These are phyloP conservation scores for Penelope pileata DNA, from an alignment of 2,113 vertebrate genomes.

Conservation along the genomic window DNA sequence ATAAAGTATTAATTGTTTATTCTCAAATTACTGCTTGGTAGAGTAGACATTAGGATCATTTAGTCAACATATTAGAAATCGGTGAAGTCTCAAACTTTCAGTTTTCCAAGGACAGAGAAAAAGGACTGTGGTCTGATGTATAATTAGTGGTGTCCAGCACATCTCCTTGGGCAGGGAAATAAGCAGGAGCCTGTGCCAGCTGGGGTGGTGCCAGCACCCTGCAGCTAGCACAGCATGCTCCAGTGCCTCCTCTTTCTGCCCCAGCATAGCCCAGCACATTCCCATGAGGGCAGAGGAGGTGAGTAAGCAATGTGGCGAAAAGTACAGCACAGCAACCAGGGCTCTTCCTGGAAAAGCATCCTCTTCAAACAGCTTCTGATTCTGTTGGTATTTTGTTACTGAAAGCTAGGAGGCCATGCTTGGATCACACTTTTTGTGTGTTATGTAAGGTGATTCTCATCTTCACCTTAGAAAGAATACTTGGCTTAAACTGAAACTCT, in stretches of 20 bases:
- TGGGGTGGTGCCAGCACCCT: not conserved
- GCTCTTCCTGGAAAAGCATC: not conserved
- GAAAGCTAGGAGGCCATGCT: not conserved
- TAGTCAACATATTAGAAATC: not conserved
- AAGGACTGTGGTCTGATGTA: not conserved
- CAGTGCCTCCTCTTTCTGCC: slow-evolving; percentile 7
- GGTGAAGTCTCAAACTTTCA: not conserved
- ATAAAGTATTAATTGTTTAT: not conserved
- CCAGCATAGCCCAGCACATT: not conserved
- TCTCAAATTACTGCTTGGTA: not conserved
- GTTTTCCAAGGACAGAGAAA: not conserved
- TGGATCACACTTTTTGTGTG: not conserved
- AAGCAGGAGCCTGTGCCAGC: not conserved
- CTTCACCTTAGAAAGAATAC: not conserved
- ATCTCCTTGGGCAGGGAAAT: not conserved
- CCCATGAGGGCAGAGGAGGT: slow-evolving; percentile 26
- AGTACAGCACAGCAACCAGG: not conserved
- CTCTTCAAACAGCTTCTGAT: not conserved
- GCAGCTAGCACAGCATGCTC: not conserved
- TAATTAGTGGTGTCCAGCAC: not conserved
- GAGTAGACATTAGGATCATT: not conserved
- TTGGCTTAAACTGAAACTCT: not conserved
- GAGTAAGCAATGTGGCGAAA: not conserved
- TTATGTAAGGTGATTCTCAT: not conserved
- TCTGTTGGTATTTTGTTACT: not conserved